Evolutionary conservation across 2,113 vertebrate species (phyloP).

Genomic region (Accipiter cooperii): DNA sequence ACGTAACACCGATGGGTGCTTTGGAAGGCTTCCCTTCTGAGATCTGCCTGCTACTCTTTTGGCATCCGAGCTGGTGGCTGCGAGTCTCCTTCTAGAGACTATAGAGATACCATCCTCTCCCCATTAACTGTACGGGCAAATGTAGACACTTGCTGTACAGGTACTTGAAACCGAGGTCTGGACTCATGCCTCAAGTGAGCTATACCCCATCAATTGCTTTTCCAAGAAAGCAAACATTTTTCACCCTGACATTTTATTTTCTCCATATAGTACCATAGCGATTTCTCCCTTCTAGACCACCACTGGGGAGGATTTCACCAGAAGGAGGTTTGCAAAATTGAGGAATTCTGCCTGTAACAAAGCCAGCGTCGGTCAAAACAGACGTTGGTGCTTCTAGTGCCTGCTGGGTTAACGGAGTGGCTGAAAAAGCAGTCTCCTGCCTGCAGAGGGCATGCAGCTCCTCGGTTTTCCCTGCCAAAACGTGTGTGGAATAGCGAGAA

Average conservation of each 20-base stretch:
- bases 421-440: neutral
- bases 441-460: slow-evolving; percentile 20
- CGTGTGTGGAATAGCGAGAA: neutral
- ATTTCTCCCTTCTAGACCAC: neutral
- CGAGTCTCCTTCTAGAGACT: neutral
- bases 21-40: neutral
- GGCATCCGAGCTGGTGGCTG: neutral
- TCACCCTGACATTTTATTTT: slow-evolving; percentile 9
- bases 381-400: neutral
- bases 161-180: neutral
- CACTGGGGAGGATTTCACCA: neutral
- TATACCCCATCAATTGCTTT: neutral
- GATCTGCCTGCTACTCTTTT: neutral
- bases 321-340: neutral
- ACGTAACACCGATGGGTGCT: neutral
- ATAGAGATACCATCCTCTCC: fast-evolving
- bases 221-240: neutral
- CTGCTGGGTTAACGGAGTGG: neutral
- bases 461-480: neutral
- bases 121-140: neutral
- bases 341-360: neutral
- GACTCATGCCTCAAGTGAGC: neutral
- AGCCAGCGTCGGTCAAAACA: neutral
- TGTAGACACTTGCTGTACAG: neutral
- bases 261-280: neutral